Base-by-base conservation (phyloP, 2,113 vertebrate genomes). In the Sciurus niger region DNA sequence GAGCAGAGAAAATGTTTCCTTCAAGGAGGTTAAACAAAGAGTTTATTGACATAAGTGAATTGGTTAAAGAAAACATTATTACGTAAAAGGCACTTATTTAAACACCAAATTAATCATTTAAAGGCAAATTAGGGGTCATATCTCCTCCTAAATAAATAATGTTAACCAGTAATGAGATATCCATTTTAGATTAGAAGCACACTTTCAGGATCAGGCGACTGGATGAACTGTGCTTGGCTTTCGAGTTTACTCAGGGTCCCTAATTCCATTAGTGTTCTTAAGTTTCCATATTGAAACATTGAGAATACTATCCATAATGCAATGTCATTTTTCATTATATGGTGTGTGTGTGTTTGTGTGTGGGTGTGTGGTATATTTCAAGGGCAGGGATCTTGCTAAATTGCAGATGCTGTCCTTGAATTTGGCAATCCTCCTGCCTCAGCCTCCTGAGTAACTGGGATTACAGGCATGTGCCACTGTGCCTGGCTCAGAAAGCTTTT, bases 21-120 rank as follows among this genome's bases (percentile, higher is more conserved):
- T 99, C 98, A 99, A 99, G 99, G 98, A 98, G 98, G 98, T 99
- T 99, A 99, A 99, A 99, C 99, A 99, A 98, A 98, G 98, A 98
- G 96, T 98, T 98, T 99, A 98, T 99, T 99, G 99, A 99, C 99
- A 99, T 98, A 99, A 98, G 98, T 98, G 98, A 99, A 99, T 99
- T 99, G 98, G 99, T 98, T 98, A 99, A 99, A 99, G 98, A 98
- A 99, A 99, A 99, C 98, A 99, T 98, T 98, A 99, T 99, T 99
- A 99, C 98, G 98, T 98, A 98, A 98, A 99, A 99, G 98, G 98
- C 99, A 99, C 99, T 99, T 97, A 99, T 99, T 99, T 99, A 99
- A 99, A 99, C 98, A 99, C 98, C 98, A 98, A 99, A 99, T 99
- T 98, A 99, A 99, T 99, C 98, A 98, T 99, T 99, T 98, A 99